Evolutionary conservation across 2,888 invertebrate genomes (phyloP).

Genomic region (Lycaena phlaeas): DNA sequence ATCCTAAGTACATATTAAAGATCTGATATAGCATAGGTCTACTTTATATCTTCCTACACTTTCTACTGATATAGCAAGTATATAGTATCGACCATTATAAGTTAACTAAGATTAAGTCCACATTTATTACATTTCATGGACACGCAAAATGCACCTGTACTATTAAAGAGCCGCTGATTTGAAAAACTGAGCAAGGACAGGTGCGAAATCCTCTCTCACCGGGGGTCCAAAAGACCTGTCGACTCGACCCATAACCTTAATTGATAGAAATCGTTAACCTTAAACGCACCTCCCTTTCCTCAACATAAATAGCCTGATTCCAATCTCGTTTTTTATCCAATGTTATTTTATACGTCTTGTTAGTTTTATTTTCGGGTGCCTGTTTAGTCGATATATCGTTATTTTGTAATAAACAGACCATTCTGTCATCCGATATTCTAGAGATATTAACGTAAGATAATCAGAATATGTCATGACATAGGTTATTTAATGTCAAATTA

Average conservation of each 20-base stretch:
- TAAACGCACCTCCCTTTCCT: constrained; percentile 62
- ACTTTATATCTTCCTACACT: too few relatives aligned
- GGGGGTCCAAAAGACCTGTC: constrained; percentile 55
- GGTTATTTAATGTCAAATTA: constrained; percentile 45
- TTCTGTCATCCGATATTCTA: constrained; percentile 68
- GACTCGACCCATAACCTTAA: constrained; percentile 67
- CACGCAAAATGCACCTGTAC: constrained; percentile 52
- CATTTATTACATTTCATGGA: constrained; percentile 19
- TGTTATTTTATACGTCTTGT: constrained; percentile 57
- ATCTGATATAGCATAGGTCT: too few relatives aligned
- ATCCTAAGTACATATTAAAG: too few relatives aligned
- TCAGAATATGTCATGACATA: constrained; percentile 45
- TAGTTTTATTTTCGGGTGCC: constrained; percentile 69
- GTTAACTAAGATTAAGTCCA: too few relatives aligned
- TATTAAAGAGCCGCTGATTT: constrained; percentile 44
- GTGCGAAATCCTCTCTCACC: constrained; percentile 55
- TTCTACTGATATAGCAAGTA: too few relatives aligned
- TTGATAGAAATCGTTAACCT: constrained; percentile 69
- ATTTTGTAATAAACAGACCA: constrained; percentile 67
- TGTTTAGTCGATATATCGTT: constrained; percentile 52
- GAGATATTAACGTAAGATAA: constrained; percentile 46
- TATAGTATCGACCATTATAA: too few relatives aligned
- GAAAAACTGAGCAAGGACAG: constrained; percentile 41
- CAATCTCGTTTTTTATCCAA: constrained; percentile 55
- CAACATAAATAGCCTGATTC: constrained; percentile 65